Conservation (phyloP, 2,113 vertebrate species). For the Pterocles burchelli region DNA sequence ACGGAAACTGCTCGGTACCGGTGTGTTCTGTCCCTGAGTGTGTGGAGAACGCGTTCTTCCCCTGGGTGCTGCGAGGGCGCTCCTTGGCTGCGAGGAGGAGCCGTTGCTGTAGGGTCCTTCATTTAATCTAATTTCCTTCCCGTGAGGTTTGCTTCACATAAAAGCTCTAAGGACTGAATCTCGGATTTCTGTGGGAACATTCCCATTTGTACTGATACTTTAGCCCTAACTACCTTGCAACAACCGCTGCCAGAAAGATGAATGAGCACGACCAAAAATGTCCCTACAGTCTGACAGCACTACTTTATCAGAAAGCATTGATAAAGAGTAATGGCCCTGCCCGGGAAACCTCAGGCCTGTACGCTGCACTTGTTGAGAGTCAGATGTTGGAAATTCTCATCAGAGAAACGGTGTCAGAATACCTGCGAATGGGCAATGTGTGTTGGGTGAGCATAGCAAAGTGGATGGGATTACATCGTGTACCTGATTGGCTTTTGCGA, state of each 20-base stretch:
- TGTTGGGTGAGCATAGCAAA: not conserved
- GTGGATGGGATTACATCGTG: not conserved
- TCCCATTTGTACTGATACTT: slow-evolving; percentile 9
- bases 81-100: not conserved
- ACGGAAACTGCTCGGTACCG: not conserved
- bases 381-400: not conserved
- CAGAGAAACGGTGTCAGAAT: not conserved
- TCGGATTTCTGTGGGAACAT: not conserved
- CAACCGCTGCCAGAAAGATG: slow-evolving; percentile 41
- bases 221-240: not conserved
- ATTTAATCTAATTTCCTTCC: not conserved
- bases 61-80: not conserved
- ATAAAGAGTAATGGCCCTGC: not conserved
- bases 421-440: not conserved
- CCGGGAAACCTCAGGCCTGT: not conserved
- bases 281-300: slow-evolving; percentile 34
- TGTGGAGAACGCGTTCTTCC: no score
- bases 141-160: not conserved
- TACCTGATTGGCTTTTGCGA: not conserved
- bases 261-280: slow-evolving; percentile 20
- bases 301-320: slow-evolving; percentile 34
- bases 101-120: no score
- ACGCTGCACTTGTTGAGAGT: not conserved
- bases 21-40: not conserved
- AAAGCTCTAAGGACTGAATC: not conserved